Evolutionary conservation across 2,888 invertebrate genomes (phyloP), one percentile per base, ranked within the genome.

Genomic region (Cantharis nigra): DNA sequence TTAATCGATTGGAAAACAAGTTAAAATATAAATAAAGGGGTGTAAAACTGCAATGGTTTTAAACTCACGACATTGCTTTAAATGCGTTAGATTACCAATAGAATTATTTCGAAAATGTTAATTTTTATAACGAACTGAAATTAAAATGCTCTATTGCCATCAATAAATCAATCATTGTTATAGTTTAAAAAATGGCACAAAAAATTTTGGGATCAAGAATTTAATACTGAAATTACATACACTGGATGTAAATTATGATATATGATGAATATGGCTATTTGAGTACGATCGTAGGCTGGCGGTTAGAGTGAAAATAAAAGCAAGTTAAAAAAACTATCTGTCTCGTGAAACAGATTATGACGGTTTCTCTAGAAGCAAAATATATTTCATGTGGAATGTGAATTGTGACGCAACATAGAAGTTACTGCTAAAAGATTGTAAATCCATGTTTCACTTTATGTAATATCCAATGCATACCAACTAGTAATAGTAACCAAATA

Each of bases 401-500:
- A 49, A 49, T 49, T 49, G 49, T 49, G 49, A 49, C 7, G n/a
- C 49, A 49, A n/a, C 49, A 49, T 49, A 9, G n/a, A 49, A 49
- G 49, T 49, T 49, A 49, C 49, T 49, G 49, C 49, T 49, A 49
- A 49, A 49, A 49, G 49, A 49, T 49, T 49, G 49, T n/a, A 49
- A n/a, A 49, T 49, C 49, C n/a, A 49, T 49, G n/a, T 49, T n/a
- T 49, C 49, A 49, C 49, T 49, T 49, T 49, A 49, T 49, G 49
- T 49, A 49, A 49, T 49, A 49, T 49, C n/a, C 49, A 49, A 49
- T 49, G 49, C n/a, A 49, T 49, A 49, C 49, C n/a, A 49, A 49
- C n/a, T 49, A 49, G 49, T 49, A n/a, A 49, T 9, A 71, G 63
- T 71, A 71, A 63, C 14, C 71, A 71, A 26, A 71, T 71, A 62